A percentile compares a stretch with the other conserved stretches of the same genome.
Evolutionary conservation across 2,113 vertebrate species (phyloP).

Genomic region (Cnemophilus loriae): DNA sequence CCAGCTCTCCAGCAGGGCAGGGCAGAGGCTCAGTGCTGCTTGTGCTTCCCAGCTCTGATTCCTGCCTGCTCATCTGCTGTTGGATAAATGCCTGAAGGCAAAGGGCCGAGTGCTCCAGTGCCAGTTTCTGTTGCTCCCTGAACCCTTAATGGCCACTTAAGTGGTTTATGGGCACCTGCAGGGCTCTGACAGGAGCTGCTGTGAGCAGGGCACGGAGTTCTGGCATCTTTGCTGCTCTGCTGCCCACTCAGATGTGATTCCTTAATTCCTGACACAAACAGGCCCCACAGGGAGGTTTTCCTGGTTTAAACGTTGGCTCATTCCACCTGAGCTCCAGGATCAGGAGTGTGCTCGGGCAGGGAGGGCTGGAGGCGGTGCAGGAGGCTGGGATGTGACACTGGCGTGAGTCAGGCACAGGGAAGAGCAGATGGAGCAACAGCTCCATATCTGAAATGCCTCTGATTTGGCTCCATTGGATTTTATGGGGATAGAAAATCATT

Average conservation of each 20-base stretch:
- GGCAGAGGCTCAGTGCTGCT: not conserved
- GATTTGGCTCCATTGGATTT: not conserved
- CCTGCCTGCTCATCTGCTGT: not conserved
- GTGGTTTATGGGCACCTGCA: not conserved
- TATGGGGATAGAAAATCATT: not conserved
- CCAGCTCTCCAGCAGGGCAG: not conserved
- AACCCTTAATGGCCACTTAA: not conserved
- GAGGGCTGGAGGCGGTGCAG: not conserved
- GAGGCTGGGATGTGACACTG: not conserved
- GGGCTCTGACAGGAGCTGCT: constrained; percentile 12
- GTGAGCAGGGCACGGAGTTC: not conserved
- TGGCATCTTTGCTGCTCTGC: not conserved
- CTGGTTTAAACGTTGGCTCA: not conserved
- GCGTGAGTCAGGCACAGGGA: not conserved
- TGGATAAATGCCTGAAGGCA: not conserved
- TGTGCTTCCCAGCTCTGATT: not conserved
- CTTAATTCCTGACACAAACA: not conserved
- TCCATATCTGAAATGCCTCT: not conserved
- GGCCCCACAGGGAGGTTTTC: not conserved
- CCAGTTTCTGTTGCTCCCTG: not conserved
- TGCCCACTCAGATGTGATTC: not conserved
- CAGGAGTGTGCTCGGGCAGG: not conserved
- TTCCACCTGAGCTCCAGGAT: not conserved
- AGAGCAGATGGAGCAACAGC: not conserved
- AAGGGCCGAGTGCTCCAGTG: not conserved